Evolutionary conservation across 2,113 vertebrate genomes (phyloP).

Genomic region (Loxodonta africana): DNA sequence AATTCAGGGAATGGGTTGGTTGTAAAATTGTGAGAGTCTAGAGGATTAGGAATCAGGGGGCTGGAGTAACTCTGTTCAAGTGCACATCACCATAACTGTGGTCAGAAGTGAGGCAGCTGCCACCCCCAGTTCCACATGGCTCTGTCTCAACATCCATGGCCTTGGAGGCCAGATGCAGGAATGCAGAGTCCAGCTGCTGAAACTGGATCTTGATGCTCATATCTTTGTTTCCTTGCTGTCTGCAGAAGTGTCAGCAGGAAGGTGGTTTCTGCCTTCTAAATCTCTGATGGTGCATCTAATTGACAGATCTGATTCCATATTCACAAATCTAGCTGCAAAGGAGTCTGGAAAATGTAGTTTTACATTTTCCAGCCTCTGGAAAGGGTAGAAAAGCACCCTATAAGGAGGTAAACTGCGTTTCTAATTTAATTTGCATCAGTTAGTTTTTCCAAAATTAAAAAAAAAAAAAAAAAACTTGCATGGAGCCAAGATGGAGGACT

Average conservation of each 20-base stretch:
- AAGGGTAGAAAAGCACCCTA: neutral
- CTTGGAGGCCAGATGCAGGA: neutral
- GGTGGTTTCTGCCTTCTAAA: neutral
- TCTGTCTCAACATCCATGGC: neutral
- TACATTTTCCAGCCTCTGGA: neutral
- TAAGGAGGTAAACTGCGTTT: neutral
- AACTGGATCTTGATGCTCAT: neutral
- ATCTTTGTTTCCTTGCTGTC: neutral
- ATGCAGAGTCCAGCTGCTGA: neutral
- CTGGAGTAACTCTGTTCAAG: neutral
- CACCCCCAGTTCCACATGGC: neutral
- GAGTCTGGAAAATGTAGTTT: neutral
- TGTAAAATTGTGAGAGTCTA: neutral
- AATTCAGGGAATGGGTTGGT: neutral
- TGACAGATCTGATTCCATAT: neutral
- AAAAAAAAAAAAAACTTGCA: neutral
- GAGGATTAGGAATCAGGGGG: neutral
- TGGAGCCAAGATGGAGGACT: no score
- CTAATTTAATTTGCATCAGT: neutral
- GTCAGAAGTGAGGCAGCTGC: neutral
- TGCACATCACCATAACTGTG: neutral
- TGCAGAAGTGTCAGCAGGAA: neutral
- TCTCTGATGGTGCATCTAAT: neutral
- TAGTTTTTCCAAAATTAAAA: slow-evolving; percentile 6
- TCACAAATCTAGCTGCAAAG: neutral